Base-by-base conservation (phyloP, 2,797 vertebrate species). In the Poecile montanus region DNA sequence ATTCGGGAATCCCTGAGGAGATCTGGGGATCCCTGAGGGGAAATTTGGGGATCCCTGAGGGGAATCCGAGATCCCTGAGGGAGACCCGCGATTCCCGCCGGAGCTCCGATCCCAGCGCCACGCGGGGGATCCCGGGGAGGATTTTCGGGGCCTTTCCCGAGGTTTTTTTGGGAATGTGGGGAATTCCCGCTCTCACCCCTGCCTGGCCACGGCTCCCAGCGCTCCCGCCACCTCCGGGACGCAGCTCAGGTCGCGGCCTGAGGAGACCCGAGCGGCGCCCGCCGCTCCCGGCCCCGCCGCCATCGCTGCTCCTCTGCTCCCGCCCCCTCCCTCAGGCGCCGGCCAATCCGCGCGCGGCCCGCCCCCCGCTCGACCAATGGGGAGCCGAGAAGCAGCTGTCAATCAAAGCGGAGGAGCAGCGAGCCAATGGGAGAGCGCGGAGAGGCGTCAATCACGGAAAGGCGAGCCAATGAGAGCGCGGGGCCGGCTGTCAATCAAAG, bases 311-410 rank as follows among this genome's bases (percentile, higher is more conserved):
- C 15, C 2, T 15, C 44, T 17, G 18, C 63, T 40, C 18, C 53
- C 63, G 23, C 77, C 63, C 34, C 23, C 44, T 27, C 53, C 62
- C 14, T 58, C 22, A 79, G 63, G 63, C 9, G 30, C 0, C 29
- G 9, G 0, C 77, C 77, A 80, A 80, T 80, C 63, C 12, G 77
- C 44, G 63, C 11, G 7, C 7, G 58, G 63, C 63, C 77, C 77
- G 53, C 53, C 63, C 11, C 7, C 44, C 0, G 0, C 7, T 0
- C n/a, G 1, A 14, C 76, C 76, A 79, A 79, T 57, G 0, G 11
- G 7, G 10, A 0, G 0, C 2, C 14, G 58, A 5, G 2, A 1
- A 1, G 0, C 0, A 0, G 26, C 21, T 4, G 62, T 47, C 76
- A 56, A 38, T 78, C 76, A 47, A 20, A 26, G 7, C 6, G 23